These are phyloP conservation scores for Drosophila bocki DNA, from an alignment of 1,140 invertebrate species.

Conservation along the genomic window DNA sequence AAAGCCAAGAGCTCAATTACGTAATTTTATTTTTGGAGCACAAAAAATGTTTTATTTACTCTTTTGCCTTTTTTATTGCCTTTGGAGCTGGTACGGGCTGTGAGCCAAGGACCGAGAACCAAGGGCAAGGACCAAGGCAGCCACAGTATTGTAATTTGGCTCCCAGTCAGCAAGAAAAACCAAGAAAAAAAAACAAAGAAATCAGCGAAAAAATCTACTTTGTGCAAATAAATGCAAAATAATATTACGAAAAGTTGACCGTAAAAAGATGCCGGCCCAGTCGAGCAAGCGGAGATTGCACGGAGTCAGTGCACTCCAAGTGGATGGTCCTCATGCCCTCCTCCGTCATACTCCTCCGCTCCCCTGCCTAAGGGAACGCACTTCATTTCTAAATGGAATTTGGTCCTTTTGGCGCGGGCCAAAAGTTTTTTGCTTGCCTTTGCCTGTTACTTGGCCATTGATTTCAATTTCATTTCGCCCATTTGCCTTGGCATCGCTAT, in stretches of 20 bases:
- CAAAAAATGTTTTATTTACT: conserved; percentile 63
- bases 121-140: conserved; percentile 7
- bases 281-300: conserved; percentile 5
- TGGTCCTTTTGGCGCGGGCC: conserved; percentile 55
- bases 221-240: conserved; percentile 80
- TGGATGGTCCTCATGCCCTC: conserved; percentile 10
- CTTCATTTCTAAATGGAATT: conserved; percentile 79
- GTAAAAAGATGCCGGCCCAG: conserved; percentile 50
- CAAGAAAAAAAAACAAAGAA: conserved; percentile 63
- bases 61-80: conserved; percentile 17
- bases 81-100: neutral
- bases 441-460: conserved; percentile 66
- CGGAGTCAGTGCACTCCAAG: conserved; percentile 59
- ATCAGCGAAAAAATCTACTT: conserved; percentile 47
- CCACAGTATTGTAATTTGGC: conserved; percentile 73
- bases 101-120: neutral
- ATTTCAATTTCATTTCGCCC: conserved; percentile 66
- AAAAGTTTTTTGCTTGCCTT: conserved; percentile 43
- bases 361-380: conserved; percentile 61
- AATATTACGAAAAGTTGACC: conserved; percentile 79
- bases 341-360: conserved; percentile 1
- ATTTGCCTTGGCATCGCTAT: conserved; percentile 5
- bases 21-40: conserved; percentile 50
- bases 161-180: conserved; percentile 34
- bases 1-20: conserved; percentile 68